These are phyloP conservation scores for Himalopsyche kuldschensis DNA, from an alignment of 2,888 invertebrate species.

Conservation along the genomic window DNA sequence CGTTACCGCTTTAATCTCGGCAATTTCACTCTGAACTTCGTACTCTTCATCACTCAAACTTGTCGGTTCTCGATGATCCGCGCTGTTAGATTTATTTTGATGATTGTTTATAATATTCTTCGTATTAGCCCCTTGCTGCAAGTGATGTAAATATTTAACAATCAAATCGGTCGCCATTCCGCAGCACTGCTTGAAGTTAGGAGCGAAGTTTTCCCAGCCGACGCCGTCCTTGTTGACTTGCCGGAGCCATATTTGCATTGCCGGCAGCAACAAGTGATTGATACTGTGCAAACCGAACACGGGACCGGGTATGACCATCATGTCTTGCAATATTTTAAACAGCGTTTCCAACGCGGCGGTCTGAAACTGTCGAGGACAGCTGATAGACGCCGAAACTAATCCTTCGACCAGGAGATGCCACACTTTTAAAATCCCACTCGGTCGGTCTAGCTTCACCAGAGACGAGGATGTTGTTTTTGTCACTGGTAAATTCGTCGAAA, in stretches of 20 bases:
- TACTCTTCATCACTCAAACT: conserved; percentile 43
- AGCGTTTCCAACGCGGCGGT: conserved; percentile 84
- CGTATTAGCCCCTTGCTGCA: conserved; percentile 62
- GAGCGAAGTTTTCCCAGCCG: conserved; percentile 75
- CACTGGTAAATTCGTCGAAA: conserved; percentile 58
- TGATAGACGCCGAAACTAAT: conserved; percentile 76
- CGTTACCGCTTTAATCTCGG: conserved; percentile 62
- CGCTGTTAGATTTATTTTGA: not conserved
- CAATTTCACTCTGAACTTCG: conserved; percentile 58
- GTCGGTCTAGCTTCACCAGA: conserved; percentile 71
- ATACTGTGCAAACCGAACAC: conserved; percentile 90
- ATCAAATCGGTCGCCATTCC: conserved; percentile 90
- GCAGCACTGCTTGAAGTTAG: conserved; percentile 93
- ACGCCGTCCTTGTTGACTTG: conserved; percentile 71
- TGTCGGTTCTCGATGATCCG: conserved; percentile 38
- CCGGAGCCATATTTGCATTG: conserved; percentile 91
- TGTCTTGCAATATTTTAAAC: conserved; percentile 79
- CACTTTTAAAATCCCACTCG: conserved; percentile 83
- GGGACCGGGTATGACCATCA: conserved; percentile 79
- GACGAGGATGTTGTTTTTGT: conserved; percentile 59
- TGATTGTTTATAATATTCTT: conserved; percentile 4
- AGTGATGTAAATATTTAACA: conserved; percentile 79
- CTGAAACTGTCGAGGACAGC: conserved; percentile 87
- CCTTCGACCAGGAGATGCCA: conserved; percentile 91
- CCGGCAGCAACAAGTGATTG: conserved; percentile 87